Percentiles rank a stretch among this genome's conserved stretches.
These are phyloP conservation scores for Ctenosaura bakeri DNA, from an alignment of 2,797 vertebrate genomes.

Conservation along the genomic window DNA sequence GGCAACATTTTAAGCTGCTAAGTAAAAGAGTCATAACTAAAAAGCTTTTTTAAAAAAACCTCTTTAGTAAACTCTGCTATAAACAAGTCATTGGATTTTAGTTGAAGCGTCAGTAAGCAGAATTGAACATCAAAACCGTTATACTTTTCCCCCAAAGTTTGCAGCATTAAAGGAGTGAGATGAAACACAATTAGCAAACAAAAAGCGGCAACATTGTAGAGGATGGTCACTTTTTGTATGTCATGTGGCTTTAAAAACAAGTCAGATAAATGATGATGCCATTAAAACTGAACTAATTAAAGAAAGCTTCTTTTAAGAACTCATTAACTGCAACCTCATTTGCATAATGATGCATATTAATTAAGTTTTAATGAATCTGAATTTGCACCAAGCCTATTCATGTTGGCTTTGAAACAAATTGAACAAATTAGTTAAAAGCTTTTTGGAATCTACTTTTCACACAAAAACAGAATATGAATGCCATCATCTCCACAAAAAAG, in stretches of 20 bases:
- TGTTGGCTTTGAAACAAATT: constrained; percentile 99
- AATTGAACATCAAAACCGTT: constrained; percentile 81
- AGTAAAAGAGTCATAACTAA: constrained; percentile 66
- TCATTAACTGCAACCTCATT: constrained; percentile 99
- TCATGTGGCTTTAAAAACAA: constrained; percentile 99
- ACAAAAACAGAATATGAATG: constrained; percentile 96
- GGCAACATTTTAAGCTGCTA: constrained; percentile 26
- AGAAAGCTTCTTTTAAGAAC: constrained; percentile 99
- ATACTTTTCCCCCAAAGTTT: constrained; percentile 89
- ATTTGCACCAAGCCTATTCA: constrained; percentile 99
- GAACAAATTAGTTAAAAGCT: constrained; percentile 99
- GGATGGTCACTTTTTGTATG: constrained; percentile 94
- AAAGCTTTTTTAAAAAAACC: constrained; percentile 45
- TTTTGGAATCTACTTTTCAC: constrained; percentile 99
- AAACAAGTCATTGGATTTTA: constrained; percentile 78
- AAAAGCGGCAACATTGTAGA: constrained; percentile 88
- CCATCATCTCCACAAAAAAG: constrained; percentile 95
- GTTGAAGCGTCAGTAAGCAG: constrained; percentile 79
- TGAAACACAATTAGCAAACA: constrained; percentile 87
- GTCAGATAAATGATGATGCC: constrained; percentile 99
- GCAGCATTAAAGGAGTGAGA: constrained; percentile 91
- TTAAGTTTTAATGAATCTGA: constrained; percentile 99
- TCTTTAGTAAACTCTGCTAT: constrained; percentile 39
- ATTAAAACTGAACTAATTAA: constrained; percentile 99
- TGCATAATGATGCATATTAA: constrained; percentile 99